Base-by-base conservation (phyloP, 1,140 invertebrate species). In the Chymomyza costata region DNA sequence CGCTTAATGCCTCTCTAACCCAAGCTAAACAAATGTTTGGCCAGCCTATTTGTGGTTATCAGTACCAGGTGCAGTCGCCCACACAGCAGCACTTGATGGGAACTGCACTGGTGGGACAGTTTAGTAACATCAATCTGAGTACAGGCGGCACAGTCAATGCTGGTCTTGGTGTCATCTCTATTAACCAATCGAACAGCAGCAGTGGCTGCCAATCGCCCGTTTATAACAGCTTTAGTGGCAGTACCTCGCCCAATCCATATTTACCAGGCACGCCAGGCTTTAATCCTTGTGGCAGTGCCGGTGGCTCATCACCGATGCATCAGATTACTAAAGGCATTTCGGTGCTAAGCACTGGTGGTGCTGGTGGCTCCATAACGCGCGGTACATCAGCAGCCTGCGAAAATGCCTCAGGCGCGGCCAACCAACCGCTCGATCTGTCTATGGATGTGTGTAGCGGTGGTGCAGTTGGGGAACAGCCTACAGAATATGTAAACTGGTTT, bases 281-380 rank as follows among this genome's bases (percentile, higher is more conserved):
- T 28, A 61, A 58, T 64, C 50, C 64, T 6, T 56, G 40, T 17
- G 46, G 19, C 7, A 43, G 46, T 30, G 59, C 37, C 1, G 81
- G 71, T 3, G 65, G 47, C 6, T 67, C 78, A 1, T 86, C 84
- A 0, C 84, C 84, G 2, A 57, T 86, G 15, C 84, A 86, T 59
- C 84, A 86, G 61, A 86, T 86, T 13, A 86, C 84, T 16, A 85
- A 85, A 71, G 89, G 90, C 14, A 87, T 91, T 7, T 90, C 90
- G 34, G 89, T 87, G 32, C 65, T 91, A 7, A 90, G 90, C 63
- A 91, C 90, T 0, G 84, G 86, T 3, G 62, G 82, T 5, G 87
- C 88, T 3, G 89, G 91, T 13, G 91, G 91, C 28, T 93, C 92
- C n/a, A 94, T 94, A 28, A 93, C 92, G 0, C 89, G 93, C 71